Evolutionary conservation across 1,140 invertebrate genomes (phyloP), one percentile per base, ranked within the genome.

Genomic region (Zaprionus taronus): DNA sequence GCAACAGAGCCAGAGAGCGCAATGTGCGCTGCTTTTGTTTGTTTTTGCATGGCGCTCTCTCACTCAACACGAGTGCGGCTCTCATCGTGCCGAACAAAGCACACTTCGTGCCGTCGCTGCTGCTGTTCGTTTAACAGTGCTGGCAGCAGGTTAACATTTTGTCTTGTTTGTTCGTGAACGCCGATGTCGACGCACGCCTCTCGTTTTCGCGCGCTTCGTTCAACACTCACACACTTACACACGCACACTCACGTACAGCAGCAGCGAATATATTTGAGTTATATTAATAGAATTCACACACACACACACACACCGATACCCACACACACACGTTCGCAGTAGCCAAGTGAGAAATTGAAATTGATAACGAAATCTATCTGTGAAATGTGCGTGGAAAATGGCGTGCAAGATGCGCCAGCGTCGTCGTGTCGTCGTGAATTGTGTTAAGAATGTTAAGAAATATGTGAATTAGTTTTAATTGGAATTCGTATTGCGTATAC

Each of bases 161-260:
- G 41, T 71, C 67, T 75, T 80, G 74, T 77, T 77, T 73, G 75
- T 79, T 77, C 82, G 81, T 78, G 79, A 84, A 78, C 81, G 81
- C 73, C 73, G 82, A 86, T 66, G 82, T 75, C 79, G 84, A 83
- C 81, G 83, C 80, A 89, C 81, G 84, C 73, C 65, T 70, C 63
- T 77, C 84, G 78, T 76, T 79, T 78, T 84, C 81, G 84, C 85
- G 84, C 81, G 84, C 84, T 83, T 83, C 77, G 76, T 69, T 72
- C 62, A 55, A 63, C 49, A 41, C 31, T 47, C 68, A 38, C 55
- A 31, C 67, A 20, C 66, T 55, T 51, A 28, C 49, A 53, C 20
- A 53, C 20, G 22, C 67, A 64, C 58, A 64, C 53, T 70, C 41
- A 64, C 67, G 67, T 75, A 74, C 49, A 71, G 68, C 68, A 71